A percentile compares a stretch with the other conserved stretches of the same genome.
Evolutionary conservation across 2,113 vertebrate species (phyloP).

Genomic region (Trinectes maculatus): DNA sequence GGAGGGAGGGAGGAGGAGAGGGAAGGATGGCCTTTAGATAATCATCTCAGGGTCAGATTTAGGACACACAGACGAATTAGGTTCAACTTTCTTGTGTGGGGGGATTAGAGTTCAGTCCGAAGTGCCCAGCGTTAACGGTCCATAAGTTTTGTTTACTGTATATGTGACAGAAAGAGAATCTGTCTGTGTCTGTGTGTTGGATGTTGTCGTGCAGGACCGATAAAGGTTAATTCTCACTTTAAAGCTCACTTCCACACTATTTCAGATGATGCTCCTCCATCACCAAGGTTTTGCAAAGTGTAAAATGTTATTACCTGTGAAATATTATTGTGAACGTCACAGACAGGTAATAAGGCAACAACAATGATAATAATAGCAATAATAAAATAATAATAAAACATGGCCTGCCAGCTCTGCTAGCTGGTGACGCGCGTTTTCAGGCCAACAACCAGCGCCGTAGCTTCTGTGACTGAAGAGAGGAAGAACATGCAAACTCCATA

Average conservation of each 20-base stretch:
- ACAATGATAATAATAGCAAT: too few species aligned
- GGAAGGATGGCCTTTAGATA: slow-evolving; percentile 68
- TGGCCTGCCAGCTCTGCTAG: too few species aligned
- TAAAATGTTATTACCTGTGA: slow-evolving; percentile 6
- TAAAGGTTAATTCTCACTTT: slow-evolving; percentile 15
- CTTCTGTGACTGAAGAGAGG: too few species aligned
- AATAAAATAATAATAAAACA: too few species aligned
- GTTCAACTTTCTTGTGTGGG: slow-evolving; percentile 55
- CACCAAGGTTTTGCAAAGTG: slow-evolving; percentile 9
- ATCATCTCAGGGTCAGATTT: slow-evolving; percentile 54
- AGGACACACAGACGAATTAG: slow-evolving; percentile 37
- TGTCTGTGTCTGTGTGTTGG: slow-evolving; percentile 43
- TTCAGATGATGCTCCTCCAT: slow-evolving; percentile 1
- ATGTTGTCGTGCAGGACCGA: slow-evolving; percentile 18
- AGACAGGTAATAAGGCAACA: too few species aligned
- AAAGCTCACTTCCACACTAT: slow-evolving; percentile 13
- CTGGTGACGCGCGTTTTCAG: too few species aligned
- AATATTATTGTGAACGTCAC: too few species aligned
- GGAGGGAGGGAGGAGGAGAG: slow-evolving; percentile 29
- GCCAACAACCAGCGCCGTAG: too few species aligned
- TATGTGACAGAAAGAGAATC: slow-evolving; percentile 29
- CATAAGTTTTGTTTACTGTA: slow-evolving; percentile 34
- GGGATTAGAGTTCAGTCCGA: slow-evolving; percentile 40
- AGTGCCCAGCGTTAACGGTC: slow-evolving; percentile 37
- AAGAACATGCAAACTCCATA: too few species aligned